Evolutionary conservation across 2,113 vertebrate species (phyloP), one percentile per base, ranked within the genome.

Genomic region (Malurus melanocephalus): DNA sequence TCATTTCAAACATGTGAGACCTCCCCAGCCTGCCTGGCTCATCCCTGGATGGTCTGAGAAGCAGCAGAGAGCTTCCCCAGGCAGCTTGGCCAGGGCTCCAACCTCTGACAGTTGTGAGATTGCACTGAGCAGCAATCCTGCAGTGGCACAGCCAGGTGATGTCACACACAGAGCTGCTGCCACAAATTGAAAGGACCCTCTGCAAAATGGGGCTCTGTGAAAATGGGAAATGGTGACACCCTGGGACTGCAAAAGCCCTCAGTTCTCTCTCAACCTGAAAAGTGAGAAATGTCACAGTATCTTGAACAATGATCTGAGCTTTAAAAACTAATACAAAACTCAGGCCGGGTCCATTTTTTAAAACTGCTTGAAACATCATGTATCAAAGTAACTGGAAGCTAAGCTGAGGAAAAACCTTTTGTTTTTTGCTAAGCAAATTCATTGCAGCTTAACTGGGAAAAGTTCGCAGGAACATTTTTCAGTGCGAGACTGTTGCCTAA

Each of bases 391-490:
- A 94, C 89, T 82, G 81, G 71, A 77, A 92, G 81, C 81, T 89
- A 93, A 95, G 68, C 57, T 75, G 80, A 90, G 84, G 80, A 72
- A 89, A 95, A 94, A 45, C 53, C 82, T 90, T 94, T 90, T 91
- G 79, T 92, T 94, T 96, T 96, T 94, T 89, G 48, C 84, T 86
- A 89, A 90, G 78, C 94, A 94, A 94, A 95, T 95, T 89, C 92
- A 93, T 93, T 82, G 91, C 59, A 77, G 93, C 78, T 91, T 91
- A 94, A 93, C 87, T 57, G 92, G 75, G 82, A 75, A 80, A 91
- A 96, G 93, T 92, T 90, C 7, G 2, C 48, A 55, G 82, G 78
- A 88, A 87, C 91, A 96, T 96, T 96, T 96, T 94, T 96, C 95
- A 96, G 79, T 32, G 59, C 0, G 2, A 86, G 69, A 77, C 67